phyloP scores from a whole-genome alignment of 2,888 invertebrate species.

The Pheosia gnoma region DNA sequence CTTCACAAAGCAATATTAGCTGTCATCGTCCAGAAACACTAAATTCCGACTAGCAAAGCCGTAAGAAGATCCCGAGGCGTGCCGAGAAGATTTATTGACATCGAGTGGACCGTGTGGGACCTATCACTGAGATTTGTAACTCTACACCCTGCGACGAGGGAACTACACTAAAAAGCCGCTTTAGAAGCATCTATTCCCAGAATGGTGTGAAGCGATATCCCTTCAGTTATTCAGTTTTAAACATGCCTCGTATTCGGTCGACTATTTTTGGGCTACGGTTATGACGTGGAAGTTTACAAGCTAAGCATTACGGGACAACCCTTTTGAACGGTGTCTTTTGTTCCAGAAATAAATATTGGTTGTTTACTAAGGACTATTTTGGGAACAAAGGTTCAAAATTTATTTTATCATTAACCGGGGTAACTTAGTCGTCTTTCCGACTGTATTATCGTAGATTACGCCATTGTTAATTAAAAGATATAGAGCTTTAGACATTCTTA shows the following conservation, averaged over 20 bases:
- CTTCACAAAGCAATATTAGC: constrained; percentile 32
- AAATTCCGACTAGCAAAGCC: constrained; percentile 46
- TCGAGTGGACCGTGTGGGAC: constrained; percentile 45
- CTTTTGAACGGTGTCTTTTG: constrained; percentile 11
- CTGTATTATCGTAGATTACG: constrained; percentile 3
- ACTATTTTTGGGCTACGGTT: constrained; percentile 28
- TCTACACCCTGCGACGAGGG: constrained; percentile 40
- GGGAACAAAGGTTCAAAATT: constrained; percentile 12
- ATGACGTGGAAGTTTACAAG: constrained; percentile 12
- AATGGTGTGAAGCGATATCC: constrained; percentile 37
- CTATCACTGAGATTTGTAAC: constrained; percentile 59
- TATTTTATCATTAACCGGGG: constrained; percentile 10
- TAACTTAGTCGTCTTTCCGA: constrained; percentile 6
- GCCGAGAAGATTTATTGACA: constrained; percentile 58
- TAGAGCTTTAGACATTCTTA: background rate
- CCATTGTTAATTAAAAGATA: constrained; percentile 4
- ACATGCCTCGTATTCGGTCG: constrained; percentile 31
- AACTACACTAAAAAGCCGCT: constrained; percentile 50
- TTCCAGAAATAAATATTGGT: constrained; percentile 28
- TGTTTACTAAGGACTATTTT: constrained; percentile 10
- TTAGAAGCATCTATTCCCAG: constrained; percentile 55
- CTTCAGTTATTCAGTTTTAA: constrained; percentile 37
- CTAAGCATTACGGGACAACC: constrained; percentile 1
- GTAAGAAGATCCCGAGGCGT: constrained; percentile 51
- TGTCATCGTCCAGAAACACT: constrained; percentile 40